Evolutionary conservation across 2,888 invertebrate species (phyloP).

Genomic region (Luperina testacea): DNA sequence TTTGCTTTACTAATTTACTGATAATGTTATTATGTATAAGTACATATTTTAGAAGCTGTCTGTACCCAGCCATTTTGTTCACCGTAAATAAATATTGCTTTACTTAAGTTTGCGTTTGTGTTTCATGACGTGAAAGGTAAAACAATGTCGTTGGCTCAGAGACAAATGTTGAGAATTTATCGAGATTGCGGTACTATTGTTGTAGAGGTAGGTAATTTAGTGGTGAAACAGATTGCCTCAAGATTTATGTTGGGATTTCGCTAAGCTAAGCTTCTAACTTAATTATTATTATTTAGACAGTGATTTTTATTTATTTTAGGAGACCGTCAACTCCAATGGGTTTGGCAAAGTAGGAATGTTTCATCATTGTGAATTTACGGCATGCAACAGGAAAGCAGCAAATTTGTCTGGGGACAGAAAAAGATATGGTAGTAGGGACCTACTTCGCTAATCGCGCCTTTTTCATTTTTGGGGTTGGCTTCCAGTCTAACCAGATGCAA

Average conservation of each 20-base stretch:
- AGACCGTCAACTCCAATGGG: background rate
- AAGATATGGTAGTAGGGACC: background rate
- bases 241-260: slow-evolving; percentile 26
- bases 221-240: slow-evolving; percentile 13
- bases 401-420: no score
- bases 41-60: background rate
- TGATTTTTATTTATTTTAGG: background rate
- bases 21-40: background rate
- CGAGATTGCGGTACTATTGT: slow-evolving; percentile 40
- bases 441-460: no score
- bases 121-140: slow-evolving; percentile 55
- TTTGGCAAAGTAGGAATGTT: background rate
- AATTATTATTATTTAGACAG: slow-evolving; percentile 14
- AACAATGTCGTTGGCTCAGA: slow-evolving; percentile 47
- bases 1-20: no score
- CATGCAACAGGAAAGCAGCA: background rate
- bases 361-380: background rate
- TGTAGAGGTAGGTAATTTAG: slow-evolving; percentile 43
- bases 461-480: no score
- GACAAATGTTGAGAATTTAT: slow-evolving; percentile 54
- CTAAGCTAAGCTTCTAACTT: slow-evolving; percentile 33
- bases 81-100: slow-evolving; percentile 78
- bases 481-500: background rate
- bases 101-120: slow-evolving; percentile 60
- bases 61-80: slow-evolving; percentile 65